phyloP scores from a whole-genome alignment of 1,140 invertebrate genomes.

The Euschistus heros region DNA sequence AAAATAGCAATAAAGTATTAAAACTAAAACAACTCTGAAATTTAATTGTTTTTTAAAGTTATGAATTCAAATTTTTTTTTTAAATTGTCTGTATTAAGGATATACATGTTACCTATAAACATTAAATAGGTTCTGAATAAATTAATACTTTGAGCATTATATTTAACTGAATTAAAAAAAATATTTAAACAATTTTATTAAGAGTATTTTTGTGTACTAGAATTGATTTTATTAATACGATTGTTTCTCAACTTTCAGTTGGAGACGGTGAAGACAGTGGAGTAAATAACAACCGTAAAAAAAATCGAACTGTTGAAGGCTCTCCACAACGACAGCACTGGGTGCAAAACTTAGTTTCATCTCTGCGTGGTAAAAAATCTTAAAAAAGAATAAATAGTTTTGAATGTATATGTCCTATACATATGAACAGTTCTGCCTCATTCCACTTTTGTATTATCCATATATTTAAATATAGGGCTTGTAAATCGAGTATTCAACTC shows the following conservation, averaged over 20 bases:
- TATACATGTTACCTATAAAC: background rate
- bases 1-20: no score
- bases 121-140: background rate
- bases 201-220: background rate
- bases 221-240: background rate
- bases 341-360: conserved; percentile 23
- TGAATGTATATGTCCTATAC: no score
- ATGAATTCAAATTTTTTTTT: no score
- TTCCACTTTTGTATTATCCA: no score
- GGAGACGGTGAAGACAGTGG: conserved; percentile 21
- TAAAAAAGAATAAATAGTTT: background rate
- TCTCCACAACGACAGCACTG: conserved; percentile 18
- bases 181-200: background rate
- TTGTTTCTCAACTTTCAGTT: background rate
- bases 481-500: no score
- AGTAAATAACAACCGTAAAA: conserved; percentile 24
- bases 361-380: conserved; percentile 22
- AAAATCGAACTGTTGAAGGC: conserved; percentile 15
- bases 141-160: background rate
- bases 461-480: no score
- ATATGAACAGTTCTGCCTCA: no score
- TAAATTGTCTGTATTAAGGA: no score
- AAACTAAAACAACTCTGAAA: no score
- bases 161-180: background rate
- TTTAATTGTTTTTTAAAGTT: no score